Evolutionary conservation across 2,113 vertebrate genomes (phyloP), one percentile per base, ranked within the genome.

Genomic region (Himantopus leucocephalus): DNA sequence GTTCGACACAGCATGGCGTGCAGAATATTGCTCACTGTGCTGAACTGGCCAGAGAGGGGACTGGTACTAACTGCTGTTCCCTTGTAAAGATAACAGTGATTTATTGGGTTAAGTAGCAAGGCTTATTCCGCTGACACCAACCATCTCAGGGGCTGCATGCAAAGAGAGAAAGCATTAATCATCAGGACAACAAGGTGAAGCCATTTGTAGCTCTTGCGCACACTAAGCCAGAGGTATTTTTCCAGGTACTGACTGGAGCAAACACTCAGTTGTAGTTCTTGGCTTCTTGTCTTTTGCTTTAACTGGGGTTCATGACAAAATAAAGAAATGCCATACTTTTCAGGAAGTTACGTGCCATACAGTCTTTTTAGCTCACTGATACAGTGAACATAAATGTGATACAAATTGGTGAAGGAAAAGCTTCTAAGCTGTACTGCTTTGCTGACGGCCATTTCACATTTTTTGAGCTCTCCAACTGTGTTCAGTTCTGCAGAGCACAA

Each of bases 1-100:
- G 29, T 27, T 64, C 1, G 2, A 87, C 12, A n/a, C 16, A 71
- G 30, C 0, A 0, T 13, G 26, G 27, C 1, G 0, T 10, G 26
- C 0, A 4, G 60, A 71, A 91, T 91, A 92, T 7, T 45, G 30
- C 60, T 79, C 6, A 0, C 19, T 59, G 27, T 24, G 58, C 70
- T 82, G 45, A 76, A 64, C 32, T 77, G 73, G 34, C 13, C 52
- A 59, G 68, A 75, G 21, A n/a, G 16, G 50, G 21, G 22, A 29
- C 6, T 1, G 70, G 22, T 29, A 47, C 0, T 1, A 85, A 70
- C 8, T 52, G 56, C 64, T 39, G 72, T 12, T 78, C 13, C 58
- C 17, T 30, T 63, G 14, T 21, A 60, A 83, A 74, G 84, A 34
- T 48, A 90, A 35, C 9, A 10, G 21, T 75, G 59, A 91, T 94